Percentiles rank a stretch among this genome's conserved stretches.
phyloP scores from a whole-genome alignment of 2,888 invertebrate genomes.

The Xanthia icteritia region DNA sequence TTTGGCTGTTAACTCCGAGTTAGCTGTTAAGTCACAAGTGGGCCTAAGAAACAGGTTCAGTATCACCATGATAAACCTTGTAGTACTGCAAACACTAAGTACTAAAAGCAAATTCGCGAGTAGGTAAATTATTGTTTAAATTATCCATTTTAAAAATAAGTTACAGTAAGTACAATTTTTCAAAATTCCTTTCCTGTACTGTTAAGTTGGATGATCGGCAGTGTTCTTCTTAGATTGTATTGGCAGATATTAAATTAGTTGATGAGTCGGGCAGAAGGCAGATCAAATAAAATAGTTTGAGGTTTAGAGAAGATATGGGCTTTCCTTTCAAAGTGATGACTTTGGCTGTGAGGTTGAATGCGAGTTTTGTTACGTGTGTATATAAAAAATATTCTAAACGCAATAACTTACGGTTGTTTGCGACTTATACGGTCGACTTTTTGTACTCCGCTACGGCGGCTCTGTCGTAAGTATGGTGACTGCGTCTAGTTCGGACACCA shows the following conservation, averaged over 20 bases:
- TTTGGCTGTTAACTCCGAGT: no score
- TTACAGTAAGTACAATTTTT: neutral
- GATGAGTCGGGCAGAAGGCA: constrained; percentile 1
- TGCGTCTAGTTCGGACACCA: constrained; percentile 13
- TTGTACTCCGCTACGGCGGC: constrained; percentile 38
- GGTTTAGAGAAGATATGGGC: constrained; percentile 4
- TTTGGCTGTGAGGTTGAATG: constrained; percentile 59
- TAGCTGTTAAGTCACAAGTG: no score
- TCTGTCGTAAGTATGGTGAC: constrained; percentile 25
- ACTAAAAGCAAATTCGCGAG: neutral
- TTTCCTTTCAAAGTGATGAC: constrained; percentile 52
- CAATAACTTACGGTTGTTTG: constrained; percentile 60
- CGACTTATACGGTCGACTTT: constrained; percentile 66
- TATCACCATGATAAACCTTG: constrained; percentile 26
- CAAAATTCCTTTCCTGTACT: neutral
- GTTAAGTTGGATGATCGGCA: constrained; percentile 21
- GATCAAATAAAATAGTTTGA: constrained; percentile 28
- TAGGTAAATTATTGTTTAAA: neutral
- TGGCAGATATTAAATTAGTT: constrained; percentile 28
- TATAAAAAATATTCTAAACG: constrained; percentile 43
- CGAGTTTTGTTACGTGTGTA: constrained; percentile 48
- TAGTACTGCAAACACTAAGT: neutral
- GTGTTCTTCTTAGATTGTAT: constrained; percentile 65
- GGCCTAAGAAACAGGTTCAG: constrained; percentile 26
- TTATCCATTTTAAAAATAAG: neutral